Conservation (phyloP, 1,140 invertebrate species). For the Grapholita molesta region DNA sequence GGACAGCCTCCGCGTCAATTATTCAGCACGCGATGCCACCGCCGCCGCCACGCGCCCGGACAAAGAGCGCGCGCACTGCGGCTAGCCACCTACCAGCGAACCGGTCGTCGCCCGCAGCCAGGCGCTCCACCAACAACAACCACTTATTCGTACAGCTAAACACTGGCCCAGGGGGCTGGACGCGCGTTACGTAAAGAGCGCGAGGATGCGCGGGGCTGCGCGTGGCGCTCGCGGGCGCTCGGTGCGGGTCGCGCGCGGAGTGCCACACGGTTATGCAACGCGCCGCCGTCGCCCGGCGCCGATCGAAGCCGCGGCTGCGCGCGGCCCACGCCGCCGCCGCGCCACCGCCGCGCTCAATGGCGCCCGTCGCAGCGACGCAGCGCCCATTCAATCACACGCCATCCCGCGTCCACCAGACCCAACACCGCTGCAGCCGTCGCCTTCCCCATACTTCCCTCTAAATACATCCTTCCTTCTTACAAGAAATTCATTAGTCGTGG, state of each 20-base stretch:
- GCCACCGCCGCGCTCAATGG: slow-evolving; percentile 33
- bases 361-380: slow-evolving; percentile 2
- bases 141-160: slow-evolving; percentile 36
- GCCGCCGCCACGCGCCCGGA: slow-evolving; percentile 44
- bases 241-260: slow-evolving; percentile 68
- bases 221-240: slow-evolving; percentile 67
- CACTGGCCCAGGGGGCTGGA: slow-evolving; percentile 36
- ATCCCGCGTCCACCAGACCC: neutral
- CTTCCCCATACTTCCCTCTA: neutral
- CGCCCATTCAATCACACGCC: slow-evolving; percentile 7
- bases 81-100: slow-evolving; percentile 63
- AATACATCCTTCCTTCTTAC: neutral
- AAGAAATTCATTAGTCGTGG: neutral
- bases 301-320: slow-evolving; percentile 64
- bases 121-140: slow-evolving; percentile 27
- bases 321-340: slow-evolving; percentile 63
- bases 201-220: slow-evolving; percentile 60
- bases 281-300: slow-evolving; percentile 62
- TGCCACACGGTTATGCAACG: slow-evolving; percentile 73
- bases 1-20: slow-evolving; percentile 68
- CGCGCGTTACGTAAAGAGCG: slow-evolving; percentile 73
- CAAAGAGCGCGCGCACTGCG: slow-evolving; percentile 65
- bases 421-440: neutral
- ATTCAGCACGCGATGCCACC: slow-evolving; percentile 68
- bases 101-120: slow-evolving; percentile 24